A percentile compares a stretch with the other conserved stretches of the same genome.
These are phyloP conservation scores for Baccha elongata DNA, from an alignment of 2,888 invertebrate genomes.

Conservation along the genomic window DNA sequence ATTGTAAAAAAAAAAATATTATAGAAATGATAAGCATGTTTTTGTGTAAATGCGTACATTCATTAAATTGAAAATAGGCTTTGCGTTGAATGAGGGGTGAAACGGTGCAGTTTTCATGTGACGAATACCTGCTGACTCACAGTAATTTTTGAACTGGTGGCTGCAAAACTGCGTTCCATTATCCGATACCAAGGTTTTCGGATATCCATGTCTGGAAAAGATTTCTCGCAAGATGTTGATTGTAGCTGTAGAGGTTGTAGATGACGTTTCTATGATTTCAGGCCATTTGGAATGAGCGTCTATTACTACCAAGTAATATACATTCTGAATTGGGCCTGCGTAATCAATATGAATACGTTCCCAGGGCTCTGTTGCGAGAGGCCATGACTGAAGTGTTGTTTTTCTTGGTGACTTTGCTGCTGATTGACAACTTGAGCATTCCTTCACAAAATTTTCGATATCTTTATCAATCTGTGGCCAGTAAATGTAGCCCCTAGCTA, in stretches of 20 bases:
- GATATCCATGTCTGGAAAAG: slow-evolving; percentile 30
- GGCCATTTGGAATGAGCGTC: slow-evolving; percentile 81
- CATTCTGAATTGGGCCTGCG: not conserved
- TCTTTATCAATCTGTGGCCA: no score
- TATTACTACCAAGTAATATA: slow-evolving; percentile 77
- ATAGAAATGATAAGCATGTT: no score
- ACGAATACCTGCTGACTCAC: slow-evolving; percentile 12
- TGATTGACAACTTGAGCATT: no score
- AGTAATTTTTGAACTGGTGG: slow-evolving; percentile 32
- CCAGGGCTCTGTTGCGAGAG: not conserved
- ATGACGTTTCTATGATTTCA: not conserved
- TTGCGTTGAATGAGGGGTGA: no score
- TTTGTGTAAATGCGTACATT: no score
- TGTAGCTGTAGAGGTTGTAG: slow-evolving; percentile 15
- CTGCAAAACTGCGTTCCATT: slow-evolving; percentile 44
- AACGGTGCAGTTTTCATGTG: slow-evolving; percentile 35
- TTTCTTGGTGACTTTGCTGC: not conserved
- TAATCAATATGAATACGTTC: not conserved
- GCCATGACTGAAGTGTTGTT: no score
- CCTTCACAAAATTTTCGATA: no score
- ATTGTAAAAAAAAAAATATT: no score
- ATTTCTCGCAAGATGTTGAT: slow-evolving; percentile 28
- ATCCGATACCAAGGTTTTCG: slow-evolving; percentile 27
- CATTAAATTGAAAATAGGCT: no score
- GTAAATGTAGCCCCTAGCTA: slow-evolving; percentile 74